Evolutionary conservation across 2,113 vertebrate species (phyloP).

Genomic region (Melierax canorus): DNA sequence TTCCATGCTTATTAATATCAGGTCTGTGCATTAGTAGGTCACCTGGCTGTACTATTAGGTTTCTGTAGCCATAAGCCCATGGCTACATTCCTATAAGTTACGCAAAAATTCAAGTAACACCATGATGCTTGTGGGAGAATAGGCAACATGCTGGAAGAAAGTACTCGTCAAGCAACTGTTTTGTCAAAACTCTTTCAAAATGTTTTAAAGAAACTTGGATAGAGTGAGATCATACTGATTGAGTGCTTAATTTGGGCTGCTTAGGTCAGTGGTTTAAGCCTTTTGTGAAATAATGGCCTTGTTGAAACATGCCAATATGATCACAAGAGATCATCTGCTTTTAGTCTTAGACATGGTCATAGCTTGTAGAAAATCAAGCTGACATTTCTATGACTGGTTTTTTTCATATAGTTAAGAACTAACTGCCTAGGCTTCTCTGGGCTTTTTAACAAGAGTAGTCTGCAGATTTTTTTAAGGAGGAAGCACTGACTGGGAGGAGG

Average conservation of each 20-base stretch:
- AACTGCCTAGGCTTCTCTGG: neutral
- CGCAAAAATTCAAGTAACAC: neutral
- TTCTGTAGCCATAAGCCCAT: neutral
- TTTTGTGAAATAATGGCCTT: neutral
- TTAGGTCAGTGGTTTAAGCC: neutral
- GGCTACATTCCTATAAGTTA: neutral
- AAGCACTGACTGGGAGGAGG: neutral
- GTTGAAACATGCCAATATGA: neutral
- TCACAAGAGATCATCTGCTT: neutral
- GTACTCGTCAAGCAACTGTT: neutral
- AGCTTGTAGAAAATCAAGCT: neutral
- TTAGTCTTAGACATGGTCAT: neutral
- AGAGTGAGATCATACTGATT: neutral
- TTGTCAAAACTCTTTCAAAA: neutral
- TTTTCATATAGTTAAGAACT: neutral
- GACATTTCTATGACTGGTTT: neutral
- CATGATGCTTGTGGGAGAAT: neutral
- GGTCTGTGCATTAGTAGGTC: neutral
- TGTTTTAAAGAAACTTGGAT: neutral
- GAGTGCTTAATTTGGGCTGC: neutral
- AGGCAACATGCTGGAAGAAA: neutral
- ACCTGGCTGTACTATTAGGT: neutral
- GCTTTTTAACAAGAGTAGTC: neutral
- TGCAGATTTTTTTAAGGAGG: neutral
- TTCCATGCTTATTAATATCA: neutral